Percentiles rank a stretch among this genome's conserved stretches.
These are phyloP conservation scores for Choloepus hoffmanni DNA, from an alignment of 2,113 vertebrate genomes.

Conservation along the genomic window DNA sequence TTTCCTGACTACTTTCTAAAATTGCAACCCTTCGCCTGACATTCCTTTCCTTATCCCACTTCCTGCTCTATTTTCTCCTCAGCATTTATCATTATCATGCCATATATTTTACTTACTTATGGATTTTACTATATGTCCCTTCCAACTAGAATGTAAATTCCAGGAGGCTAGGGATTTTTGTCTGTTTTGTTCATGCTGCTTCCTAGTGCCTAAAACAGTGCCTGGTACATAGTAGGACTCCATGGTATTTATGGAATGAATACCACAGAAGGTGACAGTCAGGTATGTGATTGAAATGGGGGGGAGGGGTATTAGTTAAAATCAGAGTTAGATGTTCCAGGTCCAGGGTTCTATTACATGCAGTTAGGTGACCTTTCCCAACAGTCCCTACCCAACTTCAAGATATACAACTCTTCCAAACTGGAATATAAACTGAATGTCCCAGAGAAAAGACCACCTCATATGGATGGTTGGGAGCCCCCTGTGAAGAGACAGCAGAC, in stretches of 20 bases:
- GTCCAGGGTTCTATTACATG: not conserved
- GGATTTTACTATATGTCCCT: not conserved
- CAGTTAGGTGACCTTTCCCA: not conserved
- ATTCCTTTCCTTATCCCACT: not conserved
- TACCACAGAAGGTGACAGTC: not conserved
- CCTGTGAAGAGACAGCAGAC: not conserved
- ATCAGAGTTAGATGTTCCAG: not conserved
- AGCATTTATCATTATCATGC: not conserved
- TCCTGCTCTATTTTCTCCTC: constrained; percentile 1
- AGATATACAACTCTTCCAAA: not conserved
- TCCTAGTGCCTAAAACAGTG: too few relatives aligned
- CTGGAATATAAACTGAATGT: not conserved
- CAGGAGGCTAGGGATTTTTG: not conserved
- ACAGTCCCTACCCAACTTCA: not conserved
- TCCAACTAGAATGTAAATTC: not conserved
- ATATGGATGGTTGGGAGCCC: not conserved
- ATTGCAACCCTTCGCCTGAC: not conserved
- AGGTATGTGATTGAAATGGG: not conserved
- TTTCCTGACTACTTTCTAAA: not conserved
- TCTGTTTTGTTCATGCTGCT: not conserved
- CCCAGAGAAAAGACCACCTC: not conserved
- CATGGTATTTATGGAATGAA: not conserved
- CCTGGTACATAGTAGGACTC: not conserved
- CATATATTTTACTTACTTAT: not conserved
- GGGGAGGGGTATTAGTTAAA: not conserved